phyloP scores from a whole-genome alignment of 2,888 invertebrate species.

The Drosophila lutescens region DNA sequence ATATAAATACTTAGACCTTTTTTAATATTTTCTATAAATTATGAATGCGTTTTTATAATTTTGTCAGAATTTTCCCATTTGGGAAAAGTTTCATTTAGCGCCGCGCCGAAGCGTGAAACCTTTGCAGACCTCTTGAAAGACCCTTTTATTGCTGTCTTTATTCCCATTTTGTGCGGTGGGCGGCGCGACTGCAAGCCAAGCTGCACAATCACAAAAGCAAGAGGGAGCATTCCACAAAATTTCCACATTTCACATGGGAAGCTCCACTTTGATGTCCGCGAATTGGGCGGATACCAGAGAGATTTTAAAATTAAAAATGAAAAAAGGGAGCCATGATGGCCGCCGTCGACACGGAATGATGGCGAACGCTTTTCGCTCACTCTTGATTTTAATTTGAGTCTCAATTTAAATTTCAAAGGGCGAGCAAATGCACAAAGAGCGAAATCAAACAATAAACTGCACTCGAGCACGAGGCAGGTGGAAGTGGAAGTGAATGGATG shows the following conservation, averaged over 20 bases:
- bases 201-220: conserved; percentile 73
- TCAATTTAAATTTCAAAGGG: conserved; percentile 69
- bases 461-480: conserved; percentile 66
- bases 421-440: conserved; percentile 53
- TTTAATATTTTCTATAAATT: neutral
- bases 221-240: conserved; percentile 34
- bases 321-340: conserved; percentile 35
- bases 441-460: conserved; percentile 79
- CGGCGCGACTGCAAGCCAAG: conserved; percentile 52
- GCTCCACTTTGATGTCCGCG: conserved; percentile 67
- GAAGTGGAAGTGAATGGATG: neutral
- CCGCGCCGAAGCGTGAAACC: conserved; percentile 53
- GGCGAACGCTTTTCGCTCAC: conserved; percentile 50
- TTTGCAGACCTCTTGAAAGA: conserved; percentile 43
- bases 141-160: conserved; percentile 25
- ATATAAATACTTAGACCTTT: no score
- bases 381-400: conserved; percentile 56
- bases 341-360: conserved; percentile 48
- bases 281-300: conserved; percentile 60
- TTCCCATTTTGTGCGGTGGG: conserved; percentile 18
- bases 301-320: conserved; percentile 5
- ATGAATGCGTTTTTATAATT: neutral
- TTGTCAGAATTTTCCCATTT: neutral
- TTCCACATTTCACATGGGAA: conserved; percentile 55
- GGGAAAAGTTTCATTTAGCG: conserved; percentile 40